These are phyloP conservation scores for Bombus confusus DNA, from an alignment of 1,140 invertebrate genomes.

Conservation along the genomic window DNA sequence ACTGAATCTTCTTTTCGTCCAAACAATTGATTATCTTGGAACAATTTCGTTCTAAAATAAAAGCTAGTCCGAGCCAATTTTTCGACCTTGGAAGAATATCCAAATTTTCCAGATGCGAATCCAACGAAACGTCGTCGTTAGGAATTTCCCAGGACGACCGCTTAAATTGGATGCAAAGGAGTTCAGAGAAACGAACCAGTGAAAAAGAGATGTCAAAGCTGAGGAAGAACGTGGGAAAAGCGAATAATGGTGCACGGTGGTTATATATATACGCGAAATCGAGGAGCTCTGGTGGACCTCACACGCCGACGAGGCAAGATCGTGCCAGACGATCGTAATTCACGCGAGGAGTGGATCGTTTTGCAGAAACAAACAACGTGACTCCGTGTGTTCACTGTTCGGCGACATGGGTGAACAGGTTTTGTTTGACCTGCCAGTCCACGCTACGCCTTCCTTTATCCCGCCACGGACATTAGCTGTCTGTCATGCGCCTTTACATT, in stretches of 20 bases:
- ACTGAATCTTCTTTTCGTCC: no score
- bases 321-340: slow-evolving; percentile 72
- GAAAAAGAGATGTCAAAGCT: not conserved
- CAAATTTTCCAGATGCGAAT: no score
- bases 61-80: no score
- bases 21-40: no score
- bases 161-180: no score
- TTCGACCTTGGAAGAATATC: no score
- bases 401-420: slow-evolving; percentile 56
- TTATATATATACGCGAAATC: slow-evolving; percentile 28
- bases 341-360: slow-evolving; percentile 65
- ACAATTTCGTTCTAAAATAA: no score
- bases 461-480: slow-evolving; percentile 59
- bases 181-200: not conserved
- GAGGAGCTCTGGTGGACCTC: slow-evolving; percentile 51
- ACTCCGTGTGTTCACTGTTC: slow-evolving; percentile 40
- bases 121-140: no score
- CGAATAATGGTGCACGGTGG: slow-evolving; percentile 55
- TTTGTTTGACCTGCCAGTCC: slow-evolving; percentile 66
- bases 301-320: slow-evolving; percentile 55
- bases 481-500: slow-evolving; percentile 56
- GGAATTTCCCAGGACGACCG: no score
- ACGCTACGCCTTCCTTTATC: slow-evolving; percentile 54
- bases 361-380: slow-evolving; percentile 70
- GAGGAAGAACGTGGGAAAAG: slow-evolving; percentile 40